These are phyloP conservation scores for Tautogolabrus adspersus DNA, from an alignment of 2,113 vertebrate species.

Conservation along the genomic window DNA sequence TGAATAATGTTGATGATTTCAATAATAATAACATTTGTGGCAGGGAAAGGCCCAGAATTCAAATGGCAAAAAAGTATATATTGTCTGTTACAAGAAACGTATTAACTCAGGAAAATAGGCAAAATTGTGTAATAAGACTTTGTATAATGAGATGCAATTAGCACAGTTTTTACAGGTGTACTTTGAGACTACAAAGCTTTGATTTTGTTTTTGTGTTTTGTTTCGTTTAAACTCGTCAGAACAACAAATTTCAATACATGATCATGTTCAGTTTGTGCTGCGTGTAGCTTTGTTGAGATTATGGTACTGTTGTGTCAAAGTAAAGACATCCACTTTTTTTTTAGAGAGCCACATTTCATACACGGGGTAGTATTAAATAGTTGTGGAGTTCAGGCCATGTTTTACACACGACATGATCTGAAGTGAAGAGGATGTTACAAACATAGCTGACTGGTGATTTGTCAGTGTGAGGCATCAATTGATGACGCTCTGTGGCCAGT, in stretches of 20 bases:
- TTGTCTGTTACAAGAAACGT: slow-evolving; percentile 96
- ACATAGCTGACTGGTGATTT: slow-evolving; percentile 16
- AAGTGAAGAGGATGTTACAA: slow-evolving; percentile 21
- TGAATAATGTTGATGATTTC: slow-evolving; percentile 83
- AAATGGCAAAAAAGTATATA: slow-evolving; percentile 93
- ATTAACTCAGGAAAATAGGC: slow-evolving; percentile 98
- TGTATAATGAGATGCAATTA: slow-evolving; percentile 90
- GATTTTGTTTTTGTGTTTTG: slow-evolving; percentile 52
- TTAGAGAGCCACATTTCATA: slow-evolving; percentile 59
- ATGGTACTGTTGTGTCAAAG: slow-evolving; percentile 82
- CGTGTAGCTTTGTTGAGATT: slow-evolving; percentile 73
- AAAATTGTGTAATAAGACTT: slow-evolving; percentile 91
- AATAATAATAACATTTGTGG: slow-evolving; percentile 86
- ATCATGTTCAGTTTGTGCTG: slow-evolving; percentile 69
- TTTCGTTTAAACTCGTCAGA: slow-evolving; percentile 61
- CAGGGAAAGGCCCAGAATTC: slow-evolving; percentile 98
- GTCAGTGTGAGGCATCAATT: not conserved
- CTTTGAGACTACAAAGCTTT: slow-evolving; percentile 85
- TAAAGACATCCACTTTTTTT: slow-evolving; percentile 72
- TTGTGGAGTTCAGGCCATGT: slow-evolving; percentile 44
- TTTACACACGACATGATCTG: slow-evolving; percentile 9
- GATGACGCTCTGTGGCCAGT: slow-evolving; percentile 23
- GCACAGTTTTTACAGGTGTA: slow-evolving; percentile 91
- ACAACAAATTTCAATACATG: slow-evolving; percentile 60
- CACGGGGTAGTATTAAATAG: slow-evolving; percentile 34